These are phyloP conservation scores for Ephestia elutella DNA, from an alignment of 1,140 invertebrate species.

Conservation along the genomic window DNA sequence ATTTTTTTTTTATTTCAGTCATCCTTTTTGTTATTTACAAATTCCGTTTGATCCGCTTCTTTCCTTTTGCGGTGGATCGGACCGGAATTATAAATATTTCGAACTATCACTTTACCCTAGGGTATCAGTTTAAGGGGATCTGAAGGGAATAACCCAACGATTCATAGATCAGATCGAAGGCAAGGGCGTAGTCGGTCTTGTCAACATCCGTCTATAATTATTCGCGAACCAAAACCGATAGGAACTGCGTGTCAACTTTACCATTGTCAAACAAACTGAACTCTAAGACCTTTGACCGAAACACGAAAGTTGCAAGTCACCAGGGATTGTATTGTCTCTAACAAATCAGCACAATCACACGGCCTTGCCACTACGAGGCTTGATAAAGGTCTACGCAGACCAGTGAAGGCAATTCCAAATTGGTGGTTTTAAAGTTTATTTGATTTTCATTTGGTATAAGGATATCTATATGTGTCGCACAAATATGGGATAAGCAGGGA, in stretches of 20 bases:
- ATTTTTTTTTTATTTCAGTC: too few relatives aligned
- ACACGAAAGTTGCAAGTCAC: slow-evolving; percentile 34
- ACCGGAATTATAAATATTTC: too few relatives aligned
- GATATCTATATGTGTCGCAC: too few relatives aligned
- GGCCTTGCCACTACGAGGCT: slow-evolving; percentile 50
- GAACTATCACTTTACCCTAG: too few relatives aligned
- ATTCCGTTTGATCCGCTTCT: too few relatives aligned
- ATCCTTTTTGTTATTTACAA: too few relatives aligned
- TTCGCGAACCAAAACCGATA: slow-evolving; percentile 52
- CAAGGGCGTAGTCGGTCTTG: slow-evolving; percentile 18
- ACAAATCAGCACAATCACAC: slow-evolving; percentile 42
- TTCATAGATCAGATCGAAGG: too few relatives aligned
- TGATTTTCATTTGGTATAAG: too few relatives aligned
- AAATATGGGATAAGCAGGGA: too few relatives aligned
- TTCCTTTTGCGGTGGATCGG: too few relatives aligned
- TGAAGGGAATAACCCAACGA: too few relatives aligned
- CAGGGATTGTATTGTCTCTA: slow-evolving; percentile 56
- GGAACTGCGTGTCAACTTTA: slow-evolving; percentile 51
- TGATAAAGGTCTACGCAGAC: neutral
- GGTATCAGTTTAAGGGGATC: too few relatives aligned
- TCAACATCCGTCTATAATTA: slow-evolving; percentile 51
- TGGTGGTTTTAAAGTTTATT: neutral
- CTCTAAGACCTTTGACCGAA: slow-evolving; percentile 39
- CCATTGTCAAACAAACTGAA: slow-evolving; percentile 45
- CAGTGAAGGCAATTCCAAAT: neutral